phyloP scores from a whole-genome alignment of 2,888 invertebrate genomes.

The Watsonalla cultraria region DNA sequence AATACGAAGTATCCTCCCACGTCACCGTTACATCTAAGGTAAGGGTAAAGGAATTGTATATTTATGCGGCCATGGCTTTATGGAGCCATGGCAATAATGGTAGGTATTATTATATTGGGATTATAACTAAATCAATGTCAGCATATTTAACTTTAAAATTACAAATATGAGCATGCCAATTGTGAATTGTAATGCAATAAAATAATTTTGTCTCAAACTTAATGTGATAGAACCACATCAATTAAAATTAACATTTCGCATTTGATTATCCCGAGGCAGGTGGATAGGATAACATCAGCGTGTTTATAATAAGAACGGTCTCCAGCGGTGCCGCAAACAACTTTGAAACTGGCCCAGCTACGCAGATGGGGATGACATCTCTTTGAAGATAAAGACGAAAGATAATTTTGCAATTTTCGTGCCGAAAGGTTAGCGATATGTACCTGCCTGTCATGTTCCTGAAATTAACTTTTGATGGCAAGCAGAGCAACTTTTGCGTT shows the following conservation, averaged over 20 bases:
- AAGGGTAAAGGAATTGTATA: too few relatives aligned
- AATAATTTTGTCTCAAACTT: too few relatives aligned
- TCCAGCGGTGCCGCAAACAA: constrained; percentile 64
- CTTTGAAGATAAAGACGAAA: constrained; percentile 76
- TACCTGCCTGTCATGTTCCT: constrained; percentile 60
- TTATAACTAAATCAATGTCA: neutral
- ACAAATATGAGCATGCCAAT: neutral
- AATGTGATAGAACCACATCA: constrained; percentile 11
- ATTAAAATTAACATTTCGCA: constrained; percentile 45
- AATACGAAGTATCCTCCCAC: neutral
- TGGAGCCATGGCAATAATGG: too few relatives aligned
- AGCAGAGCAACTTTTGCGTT: constrained; percentile 46
- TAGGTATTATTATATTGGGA: neutral
- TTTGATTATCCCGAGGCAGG: constrained; percentile 44
- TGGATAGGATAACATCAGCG: constrained; percentile 55
- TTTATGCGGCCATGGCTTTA: too few relatives aligned
- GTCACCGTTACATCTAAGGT: too few relatives aligned
- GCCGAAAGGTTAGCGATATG: constrained; percentile 58
- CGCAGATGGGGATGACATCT: constrained; percentile 73
- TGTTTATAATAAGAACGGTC: constrained; percentile 57
- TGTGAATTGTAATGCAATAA: too few relatives aligned
- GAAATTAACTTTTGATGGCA: constrained; percentile 68
- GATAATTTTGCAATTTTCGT: constrained; percentile 76
- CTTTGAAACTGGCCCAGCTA: constrained; percentile 65
- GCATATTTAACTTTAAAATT: neutral